Evolutionary conservation across 2,888 invertebrate genomes (phyloP).

Genomic region (Andricus quercusramuli): DNA sequence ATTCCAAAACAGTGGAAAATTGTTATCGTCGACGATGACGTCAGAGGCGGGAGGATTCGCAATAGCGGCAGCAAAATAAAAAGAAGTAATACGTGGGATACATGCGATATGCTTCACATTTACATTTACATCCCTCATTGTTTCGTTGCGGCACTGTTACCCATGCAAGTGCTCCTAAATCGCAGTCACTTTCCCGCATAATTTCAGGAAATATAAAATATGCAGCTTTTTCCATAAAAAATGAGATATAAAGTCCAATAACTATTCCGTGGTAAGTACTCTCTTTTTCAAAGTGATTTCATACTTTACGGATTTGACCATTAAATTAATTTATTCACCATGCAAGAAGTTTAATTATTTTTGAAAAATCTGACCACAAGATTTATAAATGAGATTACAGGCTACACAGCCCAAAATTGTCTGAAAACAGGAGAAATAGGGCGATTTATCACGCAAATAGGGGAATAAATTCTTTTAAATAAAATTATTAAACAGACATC

Average conservation of each 20-base stretch:
- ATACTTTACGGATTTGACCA: not conserved
- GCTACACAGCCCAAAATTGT: too few relatives aligned
- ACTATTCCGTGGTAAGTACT: not conserved
- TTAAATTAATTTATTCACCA: not conserved
- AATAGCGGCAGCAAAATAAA: not conserved
- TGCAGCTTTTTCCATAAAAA: not conserved
- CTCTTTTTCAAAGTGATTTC: not conserved
- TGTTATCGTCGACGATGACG: not conserved
- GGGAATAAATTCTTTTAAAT: too few relatives aligned
- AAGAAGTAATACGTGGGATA: not conserved
- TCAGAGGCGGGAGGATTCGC: not conserved
- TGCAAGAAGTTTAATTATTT: not conserved
- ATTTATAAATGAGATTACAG: not conserved
- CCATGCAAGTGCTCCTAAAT: not conserved
- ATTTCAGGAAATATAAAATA: constrained; percentile 19
- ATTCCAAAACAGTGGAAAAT: not conserved
- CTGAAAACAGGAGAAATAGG: too few relatives aligned
- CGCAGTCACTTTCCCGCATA: constrained; percentile 15
- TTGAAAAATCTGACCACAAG: not conserved
- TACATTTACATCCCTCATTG: constrained; percentile 21
- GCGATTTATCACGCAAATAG: too few relatives aligned
- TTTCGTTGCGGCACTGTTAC: not conserved
- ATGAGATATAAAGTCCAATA: not conserved
- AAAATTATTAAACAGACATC: too few relatives aligned
- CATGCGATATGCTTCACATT: constrained; percentile 5